These are phyloP conservation scores for Hybos culiciformis DNA, from an alignment of 2,888 invertebrate genomes.

Conservation along the genomic window DNA sequence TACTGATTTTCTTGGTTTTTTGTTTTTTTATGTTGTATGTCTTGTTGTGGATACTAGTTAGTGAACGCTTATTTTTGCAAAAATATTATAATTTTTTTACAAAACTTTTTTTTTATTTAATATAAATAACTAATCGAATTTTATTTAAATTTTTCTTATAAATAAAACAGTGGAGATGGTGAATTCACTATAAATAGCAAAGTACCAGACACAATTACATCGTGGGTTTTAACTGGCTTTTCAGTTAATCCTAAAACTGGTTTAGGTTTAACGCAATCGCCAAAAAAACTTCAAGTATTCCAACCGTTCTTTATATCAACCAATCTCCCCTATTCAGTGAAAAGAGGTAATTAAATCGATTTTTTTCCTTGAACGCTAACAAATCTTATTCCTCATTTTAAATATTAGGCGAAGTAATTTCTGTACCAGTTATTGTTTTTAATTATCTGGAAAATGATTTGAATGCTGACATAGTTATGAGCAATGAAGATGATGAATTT, in stretches of 20 bases:
- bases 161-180: slow-evolving; percentile 29
- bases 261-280: slow-evolving; percentile 56
- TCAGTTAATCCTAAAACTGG: slow-evolving; percentile 63
- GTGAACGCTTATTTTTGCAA: too few relatives aligned
- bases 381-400: too few relatives aligned
- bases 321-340: slow-evolving; percentile 78
- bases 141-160: neutral
- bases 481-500: slow-evolving; percentile 65
- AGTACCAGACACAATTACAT: slow-evolving; percentile 71
- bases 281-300: slow-evolving; percentile 59
- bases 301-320: slow-evolving; percentile 74
- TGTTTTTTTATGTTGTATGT: too few relatives aligned
- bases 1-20: too few relatives aligned
- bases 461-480: slow-evolving; percentile 68
- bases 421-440: slow-evolving; percentile 74
- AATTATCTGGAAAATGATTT: slow-evolving; percentile 73
- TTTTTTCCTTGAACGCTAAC: too few relatives aligned
- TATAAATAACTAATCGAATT: too few relatives aligned
- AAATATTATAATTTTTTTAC: too few relatives aligned
- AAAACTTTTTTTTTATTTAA: too few relatives aligned
- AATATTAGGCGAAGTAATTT: slow-evolving; percentile 72
- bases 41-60: too few relatives aligned
- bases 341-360: slow-evolving; percentile 54
- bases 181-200: slow-evolving; percentile 41
- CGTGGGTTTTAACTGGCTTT: slow-evolving; percentile 75